These are phyloP conservation scores for Urocyon cinereoargenteus DNA, from an alignment of 2,797 vertebrate species.

Conservation along the genomic window DNA sequence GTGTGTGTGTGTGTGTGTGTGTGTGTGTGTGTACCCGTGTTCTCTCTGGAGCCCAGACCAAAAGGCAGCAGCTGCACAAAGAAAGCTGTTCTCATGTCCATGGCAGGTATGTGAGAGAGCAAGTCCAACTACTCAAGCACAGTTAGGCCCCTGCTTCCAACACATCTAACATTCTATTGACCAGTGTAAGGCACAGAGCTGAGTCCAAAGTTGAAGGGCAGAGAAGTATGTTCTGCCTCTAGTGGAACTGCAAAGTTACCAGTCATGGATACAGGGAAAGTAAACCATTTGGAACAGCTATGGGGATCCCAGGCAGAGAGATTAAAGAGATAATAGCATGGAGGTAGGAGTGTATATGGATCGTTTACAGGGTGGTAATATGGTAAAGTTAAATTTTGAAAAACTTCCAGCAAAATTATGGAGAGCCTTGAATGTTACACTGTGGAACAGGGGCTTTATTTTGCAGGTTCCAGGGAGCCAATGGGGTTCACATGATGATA, in stretches of 20 bases:
- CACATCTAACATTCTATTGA: background rate
- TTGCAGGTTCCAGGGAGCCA: background rate
- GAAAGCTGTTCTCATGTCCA: background rate
- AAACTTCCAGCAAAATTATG: background rate
- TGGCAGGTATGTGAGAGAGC: background rate
- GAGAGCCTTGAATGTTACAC: background rate
- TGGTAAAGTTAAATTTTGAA: background rate
- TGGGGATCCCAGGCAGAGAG: background rate
- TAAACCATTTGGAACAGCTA: background rate
- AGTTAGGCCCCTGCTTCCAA: background rate
- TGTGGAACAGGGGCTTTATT: background rate
- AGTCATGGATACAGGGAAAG: background rate
- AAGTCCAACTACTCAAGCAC: background rate
- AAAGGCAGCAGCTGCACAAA: background rate
- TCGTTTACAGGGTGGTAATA: background rate
- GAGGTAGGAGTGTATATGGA: background rate
- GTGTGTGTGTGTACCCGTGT: background rate
- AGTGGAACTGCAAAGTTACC: background rate
- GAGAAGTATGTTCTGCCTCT: slow-evolving; percentile 9
- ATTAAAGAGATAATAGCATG: background rate
- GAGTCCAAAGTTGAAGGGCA: background rate
- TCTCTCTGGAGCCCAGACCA: background rate
- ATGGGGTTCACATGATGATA: background rate
- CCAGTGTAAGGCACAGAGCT: background rate
- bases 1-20: background rate